Conservation (phyloP, 2,797 vertebrate genomes). For the Myotis vivesi region DNA sequence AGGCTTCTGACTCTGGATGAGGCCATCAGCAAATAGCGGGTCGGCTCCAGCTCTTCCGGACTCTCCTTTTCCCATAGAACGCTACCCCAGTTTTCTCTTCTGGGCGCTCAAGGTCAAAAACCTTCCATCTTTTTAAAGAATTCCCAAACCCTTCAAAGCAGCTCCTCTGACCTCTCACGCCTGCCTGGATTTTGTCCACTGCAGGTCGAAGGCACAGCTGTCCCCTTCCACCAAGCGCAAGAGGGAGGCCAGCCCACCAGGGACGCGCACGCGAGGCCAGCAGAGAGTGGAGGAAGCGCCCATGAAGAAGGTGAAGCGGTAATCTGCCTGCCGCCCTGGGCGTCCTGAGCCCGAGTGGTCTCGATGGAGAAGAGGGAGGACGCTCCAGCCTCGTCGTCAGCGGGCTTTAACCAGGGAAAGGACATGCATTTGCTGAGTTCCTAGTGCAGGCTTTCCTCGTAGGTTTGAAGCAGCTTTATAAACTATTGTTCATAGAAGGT, state of each 20-base stretch:
- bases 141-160: neutral
- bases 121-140: neutral
- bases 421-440: conserved; percentile 82
- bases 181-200: conserved; percentile 66
- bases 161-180: neutral
- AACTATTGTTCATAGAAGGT: conserved; percentile 84
- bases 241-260: conserved; percentile 91
- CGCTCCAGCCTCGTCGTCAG: neutral
- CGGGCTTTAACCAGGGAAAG: conserved; percentile 61
- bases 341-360: neutral
- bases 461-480: conserved; percentile 85
- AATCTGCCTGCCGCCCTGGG: conserved; percentile 61
- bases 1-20: neutral
- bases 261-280: conserved; percentile 89
- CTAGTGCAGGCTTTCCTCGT: conserved; percentile 80
- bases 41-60: neutral
- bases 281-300: conserved; percentile 91
- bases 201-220: conserved; percentile 88
- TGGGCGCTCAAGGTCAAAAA: neutral
- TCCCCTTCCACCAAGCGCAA: conserved; percentile 87
- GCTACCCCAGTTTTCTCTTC: neutral
- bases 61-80: neutral
- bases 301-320: conserved; percentile 93
- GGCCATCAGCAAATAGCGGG: neutral
- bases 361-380: neutral